Percentiles rank a stretch among this genome's conserved stretches.
Conservation (phyloP, 1,140 invertebrate species). For the Brevipalpus yothersi region DNA sequence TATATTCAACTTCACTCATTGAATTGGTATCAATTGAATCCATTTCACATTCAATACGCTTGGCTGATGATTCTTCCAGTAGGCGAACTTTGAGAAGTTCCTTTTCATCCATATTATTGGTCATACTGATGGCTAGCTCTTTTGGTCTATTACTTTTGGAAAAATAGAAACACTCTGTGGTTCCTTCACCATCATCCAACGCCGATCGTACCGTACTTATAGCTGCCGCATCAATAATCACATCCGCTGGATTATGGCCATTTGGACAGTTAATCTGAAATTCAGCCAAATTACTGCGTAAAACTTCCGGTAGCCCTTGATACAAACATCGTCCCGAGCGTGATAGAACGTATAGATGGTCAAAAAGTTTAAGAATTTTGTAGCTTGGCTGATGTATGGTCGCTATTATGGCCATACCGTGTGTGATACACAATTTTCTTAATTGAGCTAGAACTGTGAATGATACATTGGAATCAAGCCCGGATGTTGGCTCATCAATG, state of each 20-base stretch:
- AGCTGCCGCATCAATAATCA: neutral
- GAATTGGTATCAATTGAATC: neutral
- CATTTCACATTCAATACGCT: neutral
- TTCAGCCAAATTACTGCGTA: neutral
- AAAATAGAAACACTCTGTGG: neutral
- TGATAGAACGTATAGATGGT: constrained; percentile 7
- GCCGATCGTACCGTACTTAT: neutral
- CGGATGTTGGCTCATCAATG: constrained; percentile 21
- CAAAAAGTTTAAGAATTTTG: constrained; percentile 6
- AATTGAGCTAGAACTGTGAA: neutral
- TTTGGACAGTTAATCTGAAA: neutral
- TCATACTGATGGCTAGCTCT: neutral
- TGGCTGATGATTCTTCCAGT: neutral
- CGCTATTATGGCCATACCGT: constrained; percentile 1
- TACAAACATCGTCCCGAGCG: constrained; percentile 14
- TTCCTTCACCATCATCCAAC: neutral
- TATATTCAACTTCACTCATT: neutral
- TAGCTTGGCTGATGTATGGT: constrained; percentile 8
- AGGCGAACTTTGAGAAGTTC: neutral
- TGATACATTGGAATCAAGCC: constrained; percentile 33
- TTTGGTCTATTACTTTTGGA: no score
- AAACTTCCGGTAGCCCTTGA: constrained; percentile 13
- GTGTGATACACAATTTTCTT: neutral
- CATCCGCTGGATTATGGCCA: constrained; percentile 2
- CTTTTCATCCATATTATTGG: neutral